A percentile compares a stretch with the other conserved stretches of the same genome.
Evolutionary conservation across 1,140 invertebrate species (phyloP).

Genomic region (Drosophila nikananu): DNA sequence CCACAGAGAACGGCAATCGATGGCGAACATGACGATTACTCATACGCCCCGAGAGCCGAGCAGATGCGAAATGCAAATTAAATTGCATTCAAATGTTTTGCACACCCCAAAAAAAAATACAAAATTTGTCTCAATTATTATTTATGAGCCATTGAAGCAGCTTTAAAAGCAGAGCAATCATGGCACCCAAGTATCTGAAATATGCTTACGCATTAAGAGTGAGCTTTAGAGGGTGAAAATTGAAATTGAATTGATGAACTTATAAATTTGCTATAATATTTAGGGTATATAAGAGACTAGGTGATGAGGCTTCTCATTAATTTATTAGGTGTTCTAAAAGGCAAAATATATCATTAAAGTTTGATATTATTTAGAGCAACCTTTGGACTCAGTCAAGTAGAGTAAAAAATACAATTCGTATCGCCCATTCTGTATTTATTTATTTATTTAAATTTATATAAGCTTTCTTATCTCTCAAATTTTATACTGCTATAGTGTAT

Average conservation of each 20-base stretch:
- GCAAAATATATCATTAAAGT: not conserved
- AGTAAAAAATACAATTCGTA: not conserved
- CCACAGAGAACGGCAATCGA: constrained; percentile 30
- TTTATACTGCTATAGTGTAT: not conserved
- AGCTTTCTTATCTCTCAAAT: not conserved
- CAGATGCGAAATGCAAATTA: constrained; percentile 58
- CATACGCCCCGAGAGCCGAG: constrained; percentile 64
- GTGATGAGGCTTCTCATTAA: not conserved
- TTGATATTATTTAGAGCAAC: not conserved
- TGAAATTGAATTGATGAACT: too few relatives aligned
- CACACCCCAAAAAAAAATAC: constrained; percentile 4
- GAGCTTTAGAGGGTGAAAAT: not conserved
- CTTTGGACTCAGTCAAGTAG: not conserved
- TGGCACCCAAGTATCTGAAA: not conserved
- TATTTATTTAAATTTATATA: not conserved
- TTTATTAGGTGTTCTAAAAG: not conserved
- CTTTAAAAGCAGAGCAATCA: constrained; percentile 22
- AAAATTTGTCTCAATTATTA: constrained; percentile 58
- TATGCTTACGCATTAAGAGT: not conserved
- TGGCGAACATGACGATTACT: constrained; percentile 48
- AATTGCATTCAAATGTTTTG: constrained; percentile 69
- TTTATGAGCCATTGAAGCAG: constrained; percentile 56
- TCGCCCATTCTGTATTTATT: not conserved
- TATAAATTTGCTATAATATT: not conserved
- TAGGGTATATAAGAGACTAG: not conserved